Evolutionary conservation across 1,140 invertebrate genomes (phyloP).

Genomic region (Tachypleus tridentatus): DNA sequence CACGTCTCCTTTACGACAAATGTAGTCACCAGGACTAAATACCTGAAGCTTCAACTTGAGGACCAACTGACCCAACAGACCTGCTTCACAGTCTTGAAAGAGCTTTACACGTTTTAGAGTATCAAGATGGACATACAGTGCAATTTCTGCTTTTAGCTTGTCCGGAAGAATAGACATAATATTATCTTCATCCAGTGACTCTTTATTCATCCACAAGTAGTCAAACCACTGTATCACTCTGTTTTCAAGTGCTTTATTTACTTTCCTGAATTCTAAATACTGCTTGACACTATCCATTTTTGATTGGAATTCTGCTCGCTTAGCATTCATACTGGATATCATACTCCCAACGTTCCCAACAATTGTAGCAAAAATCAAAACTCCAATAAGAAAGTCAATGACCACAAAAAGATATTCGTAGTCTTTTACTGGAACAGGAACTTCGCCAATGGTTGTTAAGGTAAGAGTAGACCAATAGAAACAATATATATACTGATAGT

Average conservation of each 20-base stretch:
- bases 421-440: slow-evolving; percentile 56
- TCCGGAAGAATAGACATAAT: slow-evolving; percentile 65
- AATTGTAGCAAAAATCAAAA: slow-evolving; percentile 79
- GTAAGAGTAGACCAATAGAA: slow-evolving; percentile 97
- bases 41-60: slow-evolving; percentile 82
- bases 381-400: slow-evolving; percentile 74
- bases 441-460: slow-evolving; percentile 76
- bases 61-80: slow-evolving; percentile 80
- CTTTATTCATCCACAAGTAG: slow-evolving; percentile 87
- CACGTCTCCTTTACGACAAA: slow-evolving; percentile 90
- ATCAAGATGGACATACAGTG: slow-evolving; percentile 88
- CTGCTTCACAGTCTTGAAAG: slow-evolving; percentile 92
- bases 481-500: slow-evolving; percentile 68
- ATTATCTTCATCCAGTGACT: slow-evolving; percentile 73
- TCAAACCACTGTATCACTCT: slow-evolving; percentile 93
- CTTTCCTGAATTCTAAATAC: slow-evolving; percentile 83
- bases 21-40: slow-evolving; percentile 91
- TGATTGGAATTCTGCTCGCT: slow-evolving; percentile 84
- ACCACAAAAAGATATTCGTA: slow-evolving; percentile 79
- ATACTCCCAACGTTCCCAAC: slow-evolving; percentile 89
- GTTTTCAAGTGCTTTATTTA: slow-evolving; percentile 73
- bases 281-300: slow-evolving; percentile 93
- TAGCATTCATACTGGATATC: slow-evolving; percentile 96
- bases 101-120: slow-evolving; percentile 67
- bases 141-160: slow-evolving; percentile 91